Percentiles rank a stretch among this genome's conserved stretches.
These are phyloP conservation scores for Miichthys miiuy DNA, from an alignment of 2,797 vertebrate genomes.

Conservation along the genomic window DNA sequence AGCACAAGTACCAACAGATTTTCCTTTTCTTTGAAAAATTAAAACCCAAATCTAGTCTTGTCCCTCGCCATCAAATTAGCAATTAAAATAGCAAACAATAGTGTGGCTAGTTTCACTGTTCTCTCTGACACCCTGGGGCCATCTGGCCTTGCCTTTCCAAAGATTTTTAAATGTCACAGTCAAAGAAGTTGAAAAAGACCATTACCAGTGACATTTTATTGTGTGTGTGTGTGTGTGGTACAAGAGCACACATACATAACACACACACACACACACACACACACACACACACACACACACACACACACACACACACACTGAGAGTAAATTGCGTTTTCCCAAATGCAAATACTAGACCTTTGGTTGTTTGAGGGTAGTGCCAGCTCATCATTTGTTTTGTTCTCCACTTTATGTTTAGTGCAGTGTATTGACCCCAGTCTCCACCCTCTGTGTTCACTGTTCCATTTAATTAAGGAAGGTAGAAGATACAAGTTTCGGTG, in stretches of 20 bases:
- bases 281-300: slow-evolving; percentile 27
- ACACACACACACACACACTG: slow-evolving; percentile 57
- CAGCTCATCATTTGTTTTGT: slow-evolving; percentile 48
- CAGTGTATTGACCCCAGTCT: slow-evolving; percentile 27
- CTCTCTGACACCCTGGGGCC: slow-evolving; percentile 65
- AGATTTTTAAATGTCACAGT: slow-evolving; percentile 87
- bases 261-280: slow-evolving; percentile 28
- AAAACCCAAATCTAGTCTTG: slow-evolving; percentile 74
- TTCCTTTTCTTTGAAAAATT: slow-evolving; percentile 61
- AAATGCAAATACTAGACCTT: slow-evolving; percentile 57
- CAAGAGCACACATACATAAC: slow-evolving; percentile 2
- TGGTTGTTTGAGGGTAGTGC: slow-evolving; percentile 55
- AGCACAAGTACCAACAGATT: slow-evolving; percentile 29
- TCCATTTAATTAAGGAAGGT: slow-evolving; percentile 12
- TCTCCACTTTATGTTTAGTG: slow-evolving; percentile 27
- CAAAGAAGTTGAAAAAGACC: slow-evolving; percentile 79
- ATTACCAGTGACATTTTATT: slow-evolving; percentile 87
- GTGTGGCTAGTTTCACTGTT: slow-evolving; percentile 61
- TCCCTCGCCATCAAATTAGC: slow-evolving; percentile 76
- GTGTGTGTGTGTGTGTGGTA: slow-evolving; percentile 45
- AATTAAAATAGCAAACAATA: slow-evolving; percentile 80
- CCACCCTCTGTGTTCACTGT: not conserved
- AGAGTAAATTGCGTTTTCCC: slow-evolving; percentile 56
- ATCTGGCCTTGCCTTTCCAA: slow-evolving; percentile 68
- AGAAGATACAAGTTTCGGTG: slow-evolving; percentile 18